Evolutionary conservation across 2,888 invertebrate genomes (phyloP), one percentile per base, ranked within the genome.

Genomic region (Synergus itoensis): DNA sequence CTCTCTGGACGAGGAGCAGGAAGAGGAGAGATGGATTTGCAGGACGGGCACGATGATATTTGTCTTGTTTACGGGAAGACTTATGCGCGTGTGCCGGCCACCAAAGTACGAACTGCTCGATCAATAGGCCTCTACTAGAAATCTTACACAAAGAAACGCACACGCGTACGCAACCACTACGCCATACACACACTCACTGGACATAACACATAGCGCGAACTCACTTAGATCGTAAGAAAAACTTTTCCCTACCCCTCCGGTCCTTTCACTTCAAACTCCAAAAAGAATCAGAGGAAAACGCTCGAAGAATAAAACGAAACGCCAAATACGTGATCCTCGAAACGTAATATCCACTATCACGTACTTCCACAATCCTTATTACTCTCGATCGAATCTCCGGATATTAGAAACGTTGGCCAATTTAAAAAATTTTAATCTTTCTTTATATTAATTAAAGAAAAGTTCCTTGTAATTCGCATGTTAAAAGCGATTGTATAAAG

Each of bases 41-140:
- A 89, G 89, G 89, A 89, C 88, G 88, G 88, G 86, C 84, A 88
- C 88, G 90, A 90, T 91, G 91, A 92, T 91, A 92, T 92, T 92
- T 91, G 91, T 92, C 91, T 92, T 91, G 92, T 92, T 92, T 92
- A 90, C 89, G 91, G 87, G 86, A 89, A 90, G 91, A 91, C 91
- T 90, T 91, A 91, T 91, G 91, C 91, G 91, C 91, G 91, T 91
- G 91, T 91, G 84, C 83, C 81, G 80, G 81, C 75, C 79, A 82
- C 78, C 82, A 73, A 81, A 82, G 81, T 81, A 78, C 80, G 40
- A 62, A n/a, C 41, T 57, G 76, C 80, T 82, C 84, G 91, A 91
- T 91, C 91, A 91, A 91, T 91, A 91, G 91, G 91, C 91, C 91
- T 91, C 90, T 87, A 87, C 90, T 90, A 84, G 87, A 91, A 91